Evolutionary conservation across 2,113 vertebrate species (phyloP).

Genomic region (Solea senegalensis): DNA sequence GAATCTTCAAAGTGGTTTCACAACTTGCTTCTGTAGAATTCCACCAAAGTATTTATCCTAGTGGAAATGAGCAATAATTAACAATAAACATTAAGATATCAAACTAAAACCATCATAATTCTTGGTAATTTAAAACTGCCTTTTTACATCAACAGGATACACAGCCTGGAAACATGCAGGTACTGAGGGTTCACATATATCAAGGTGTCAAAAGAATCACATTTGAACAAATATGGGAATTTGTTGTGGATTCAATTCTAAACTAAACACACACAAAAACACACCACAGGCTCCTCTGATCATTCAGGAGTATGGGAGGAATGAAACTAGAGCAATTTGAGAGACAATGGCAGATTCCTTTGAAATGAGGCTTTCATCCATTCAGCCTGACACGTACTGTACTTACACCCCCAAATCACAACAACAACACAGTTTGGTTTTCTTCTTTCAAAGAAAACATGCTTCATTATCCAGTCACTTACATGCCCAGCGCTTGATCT

Average conservation of each 20-base stretch:
- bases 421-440: neutral
- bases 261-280: neutral
- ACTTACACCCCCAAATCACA: constrained; percentile 11
- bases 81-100: too few species aligned
- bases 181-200: too few species aligned
- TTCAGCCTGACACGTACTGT: constrained; percentile 11
- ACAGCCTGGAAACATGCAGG: too few species aligned
- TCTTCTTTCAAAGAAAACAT: neutral
- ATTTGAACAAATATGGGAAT: neutral
- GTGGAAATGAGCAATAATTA: too few species aligned
- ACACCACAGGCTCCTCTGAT: constrained; percentile 23
- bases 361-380: constrained; percentile 30
- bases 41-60: too few species aligned
- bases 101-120: too few species aligned
- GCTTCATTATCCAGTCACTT: neutral
- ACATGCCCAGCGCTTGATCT: neutral
- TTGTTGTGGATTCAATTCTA: constrained; percentile 28
- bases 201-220: too few species aligned
- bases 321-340: constrained; percentile 27
- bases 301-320: constrained; percentile 8
- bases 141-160: too few species aligned
- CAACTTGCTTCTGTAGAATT: too few species aligned
- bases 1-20: too few species aligned
- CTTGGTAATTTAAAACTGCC: too few species aligned
- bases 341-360: constrained; percentile 32